Evolutionary conservation across 2,797 vertebrate species (phyloP).

Genomic region (Rhinophrynus dorsalis): DNA sequence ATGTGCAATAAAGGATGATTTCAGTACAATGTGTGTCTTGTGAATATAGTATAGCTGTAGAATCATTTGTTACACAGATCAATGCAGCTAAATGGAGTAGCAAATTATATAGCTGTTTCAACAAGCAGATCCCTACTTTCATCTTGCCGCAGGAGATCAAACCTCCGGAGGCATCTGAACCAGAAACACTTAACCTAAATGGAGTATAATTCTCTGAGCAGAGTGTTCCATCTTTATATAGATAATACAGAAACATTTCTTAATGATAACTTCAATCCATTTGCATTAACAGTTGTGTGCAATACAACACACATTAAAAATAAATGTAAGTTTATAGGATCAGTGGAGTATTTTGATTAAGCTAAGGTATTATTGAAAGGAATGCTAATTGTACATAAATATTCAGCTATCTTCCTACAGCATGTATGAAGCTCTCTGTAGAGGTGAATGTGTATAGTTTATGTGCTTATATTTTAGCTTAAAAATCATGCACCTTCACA

Average conservation of each 20-base stretch:
- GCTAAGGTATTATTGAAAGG: too few relatives aligned
- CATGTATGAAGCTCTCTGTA: too few relatives aligned
- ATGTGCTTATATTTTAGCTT: too few relatives aligned
- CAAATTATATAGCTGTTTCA: conserved; percentile 30
- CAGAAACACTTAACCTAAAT: conserved; percentile 11
- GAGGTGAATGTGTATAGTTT: too few relatives aligned
- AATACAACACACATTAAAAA: too few relatives aligned
- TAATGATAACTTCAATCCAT: conserved; percentile 1
- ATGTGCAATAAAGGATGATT: conserved; percentile 1
- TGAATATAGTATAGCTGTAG: not conserved
- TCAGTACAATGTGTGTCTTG: conserved; percentile 12
- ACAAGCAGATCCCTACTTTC: conserved; percentile 24
- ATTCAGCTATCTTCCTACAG: too few relatives aligned
- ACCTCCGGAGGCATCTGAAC: conserved; percentile 6
- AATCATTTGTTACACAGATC: conserved; percentile 21
- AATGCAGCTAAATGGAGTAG: conserved; percentile 14
- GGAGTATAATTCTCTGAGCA: conserved; percentile 3
- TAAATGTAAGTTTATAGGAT: too few relatives aligned
- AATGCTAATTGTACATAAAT: too few relatives aligned
- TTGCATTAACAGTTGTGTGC: too few relatives aligned
- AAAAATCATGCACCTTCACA: too few relatives aligned
- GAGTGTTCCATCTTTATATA: not conserved
- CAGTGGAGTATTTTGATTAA: too few relatives aligned
- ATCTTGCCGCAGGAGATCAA: conserved; percentile 1
- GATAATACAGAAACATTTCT: not conserved